Conservation (phyloP, 2,113 vertebrate genomes). For the Neopipo cinnamomea region DNA sequence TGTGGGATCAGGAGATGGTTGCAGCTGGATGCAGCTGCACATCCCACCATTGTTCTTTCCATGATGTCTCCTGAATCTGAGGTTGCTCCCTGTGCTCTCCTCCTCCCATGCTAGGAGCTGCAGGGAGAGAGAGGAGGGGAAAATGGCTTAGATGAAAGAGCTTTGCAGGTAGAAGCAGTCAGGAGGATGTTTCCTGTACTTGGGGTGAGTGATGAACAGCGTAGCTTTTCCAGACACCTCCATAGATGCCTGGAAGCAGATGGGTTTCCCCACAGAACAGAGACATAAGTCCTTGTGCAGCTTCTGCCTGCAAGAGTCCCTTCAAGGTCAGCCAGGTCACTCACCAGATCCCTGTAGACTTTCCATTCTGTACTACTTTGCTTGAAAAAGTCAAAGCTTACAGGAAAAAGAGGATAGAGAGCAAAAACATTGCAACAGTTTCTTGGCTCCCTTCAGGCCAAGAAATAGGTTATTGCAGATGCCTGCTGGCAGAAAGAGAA, state of each 20-base stretch:
- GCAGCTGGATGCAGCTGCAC: neutral
- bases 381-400: neutral
- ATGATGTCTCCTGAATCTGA: neutral
- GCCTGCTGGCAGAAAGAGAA: neutral
- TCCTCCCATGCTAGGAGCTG: neutral
- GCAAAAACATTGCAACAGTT: neutral
- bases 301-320: neutral
- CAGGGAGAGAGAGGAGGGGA: neutral
- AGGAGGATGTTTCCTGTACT: neutral
- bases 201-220: neutral
- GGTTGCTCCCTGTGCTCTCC: neutral
- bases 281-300: neutral
- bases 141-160: neutral
- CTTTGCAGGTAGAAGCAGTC: neutral
- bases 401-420: neutral
- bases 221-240: fast-evolving
- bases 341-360: neutral
- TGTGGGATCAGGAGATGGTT: neutral
- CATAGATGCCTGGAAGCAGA: neutral
- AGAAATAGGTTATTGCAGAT: neutral
- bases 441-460: neutral
- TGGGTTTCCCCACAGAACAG: neutral
- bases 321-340: neutral
- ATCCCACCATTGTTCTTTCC: neutral
- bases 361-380: neutral